Evolutionary conservation across 2,113 vertebrate species (phyloP).

Genomic region (Colius striatus): DNA sequence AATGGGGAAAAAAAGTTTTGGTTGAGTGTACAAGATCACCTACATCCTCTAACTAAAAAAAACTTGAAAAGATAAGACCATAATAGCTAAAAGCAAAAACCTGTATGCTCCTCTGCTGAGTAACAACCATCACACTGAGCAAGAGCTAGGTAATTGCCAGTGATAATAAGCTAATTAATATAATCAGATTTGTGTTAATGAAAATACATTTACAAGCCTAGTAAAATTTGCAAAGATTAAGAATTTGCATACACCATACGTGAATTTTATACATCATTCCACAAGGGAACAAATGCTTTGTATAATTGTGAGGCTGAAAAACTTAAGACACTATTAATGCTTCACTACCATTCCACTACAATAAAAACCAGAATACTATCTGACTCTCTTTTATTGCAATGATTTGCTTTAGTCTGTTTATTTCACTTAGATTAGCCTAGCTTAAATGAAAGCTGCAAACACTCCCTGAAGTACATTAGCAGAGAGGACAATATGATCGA

Average conservation of each 20-base stretch:
- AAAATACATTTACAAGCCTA: not conserved
- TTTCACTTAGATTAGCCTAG: not conserved
- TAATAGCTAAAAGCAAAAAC: not conserved
- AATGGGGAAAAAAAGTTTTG: not conserved
- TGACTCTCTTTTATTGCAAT: not conserved
- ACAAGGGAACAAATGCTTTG: not conserved
- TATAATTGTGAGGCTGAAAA: not conserved
- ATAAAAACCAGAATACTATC: not conserved
- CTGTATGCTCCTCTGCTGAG: not conserved
- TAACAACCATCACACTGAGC: not conserved
- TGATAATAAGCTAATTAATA: fast-evolving
- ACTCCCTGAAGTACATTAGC: not conserved
- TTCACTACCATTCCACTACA: not conserved
- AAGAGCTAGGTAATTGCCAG: not conserved
- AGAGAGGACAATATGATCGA: not conserved
- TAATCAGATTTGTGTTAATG: not conserved
- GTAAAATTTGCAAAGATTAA: not conserved
- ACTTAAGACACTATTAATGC: not conserved
- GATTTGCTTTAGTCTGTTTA: not conserved
- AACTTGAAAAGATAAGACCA: not conserved
- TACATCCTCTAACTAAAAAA: not conserved
- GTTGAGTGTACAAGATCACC: not conserved
- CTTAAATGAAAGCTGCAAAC: not conserved
- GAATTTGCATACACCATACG: not conserved
- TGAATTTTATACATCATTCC: not conserved